A percentile compares a stretch with the other conserved stretches of the same genome.
Evolutionary conservation across 1,140 invertebrate genomes (phyloP).

Genomic region (Pseudomyrmex gracilis): DNA sequence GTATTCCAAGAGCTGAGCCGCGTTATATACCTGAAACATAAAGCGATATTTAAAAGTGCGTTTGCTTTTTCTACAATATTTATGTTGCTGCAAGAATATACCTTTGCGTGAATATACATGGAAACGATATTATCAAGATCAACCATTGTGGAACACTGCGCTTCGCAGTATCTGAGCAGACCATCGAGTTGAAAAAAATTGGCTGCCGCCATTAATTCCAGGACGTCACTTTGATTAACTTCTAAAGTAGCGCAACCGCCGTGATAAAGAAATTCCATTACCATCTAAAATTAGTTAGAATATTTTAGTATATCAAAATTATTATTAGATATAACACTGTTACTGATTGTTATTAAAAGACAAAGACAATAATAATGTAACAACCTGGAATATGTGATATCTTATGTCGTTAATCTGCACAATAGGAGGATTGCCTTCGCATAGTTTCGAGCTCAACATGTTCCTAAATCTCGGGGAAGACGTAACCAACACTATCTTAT

Average conservation of each 20-base stretch:
- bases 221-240: slow-evolving; percentile 92
- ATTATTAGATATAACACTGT: not conserved
- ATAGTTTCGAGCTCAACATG: slow-evolving; percentile 93
- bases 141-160: slow-evolving; percentile 92
- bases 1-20: slow-evolving; percentile 93
- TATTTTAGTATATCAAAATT: too few relatives aligned
- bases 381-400: slow-evolving; percentile 95
- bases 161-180: slow-evolving; percentile 93
- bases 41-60: not conserved
- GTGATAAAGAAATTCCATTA: slow-evolving; percentile 97
- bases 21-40: slow-evolving; percentile 92
- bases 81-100: slow-evolving; percentile 78
- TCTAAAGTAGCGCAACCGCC: slow-evolving; percentile 92
- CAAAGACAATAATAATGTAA: slow-evolving; percentile 17
- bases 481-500: slow-evolving; percentile 96
- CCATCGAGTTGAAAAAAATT: slow-evolving; percentile 96
- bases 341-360: not conserved
- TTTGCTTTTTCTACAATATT: not conserved
- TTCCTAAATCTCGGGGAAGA: slow-evolving; percentile 94
- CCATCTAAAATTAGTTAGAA: slow-evolving; percentile 88
- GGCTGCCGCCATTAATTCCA: slow-evolving; percentile 96
- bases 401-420: slow-evolving; percentile 97
- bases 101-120: slow-evolving; percentile 97
- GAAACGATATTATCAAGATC: slow-evolving; percentile 96
- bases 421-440: slow-evolving; percentile 91